Evolutionary conservation across 2,888 invertebrate species (phyloP), one percentile per base, ranked within the genome.

Genomic region (Stegophylla sp.): DNA sequence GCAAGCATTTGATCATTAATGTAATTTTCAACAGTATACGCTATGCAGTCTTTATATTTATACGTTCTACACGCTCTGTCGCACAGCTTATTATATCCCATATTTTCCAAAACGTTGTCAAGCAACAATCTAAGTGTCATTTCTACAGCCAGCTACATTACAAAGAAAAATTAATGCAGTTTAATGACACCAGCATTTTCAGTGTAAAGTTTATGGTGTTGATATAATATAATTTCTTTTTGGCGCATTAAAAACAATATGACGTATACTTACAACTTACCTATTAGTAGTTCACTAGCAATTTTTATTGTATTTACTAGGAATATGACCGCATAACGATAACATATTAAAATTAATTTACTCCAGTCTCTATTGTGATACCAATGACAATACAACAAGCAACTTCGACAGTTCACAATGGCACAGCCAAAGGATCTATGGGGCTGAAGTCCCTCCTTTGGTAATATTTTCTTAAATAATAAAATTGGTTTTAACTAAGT

Each of bases 61-160:
- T 71, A 28, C 17, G 34, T 45, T 63, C 48, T 64, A 34, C 20
- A 64, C 41, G 64, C 64, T 75, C 41, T 17, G 75, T 64, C 41
- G 64, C 64, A 64, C 64, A 51, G 41, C 51, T 51, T 15, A 64
- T 75, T 75, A 64, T 41, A 53, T 23, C 20, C 20, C 12, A 23
- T 56, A 56, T 56, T 12, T 20, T 41, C 34, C 1, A 12, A 75
- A 41, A 41, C 10, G 51, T 41, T 12, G 17, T 51, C 64, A 41
- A 23, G 34, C 41, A 23, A 75, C 17, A 64, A 51, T 59, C n/a
- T 51, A 51, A 51, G 41, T 53, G 51, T 64, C 61, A 23, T 34
- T 34, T 34, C 34, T 34, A 34, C 34, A 34, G 34, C 3, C 7
- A n/a, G n/a, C 23, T 13, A 63, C 2, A 73, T 34, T 23, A 28